phyloP scores from a whole-genome alignment of 2,113 vertebrate species.

The Clarias gariepinus region DNA sequence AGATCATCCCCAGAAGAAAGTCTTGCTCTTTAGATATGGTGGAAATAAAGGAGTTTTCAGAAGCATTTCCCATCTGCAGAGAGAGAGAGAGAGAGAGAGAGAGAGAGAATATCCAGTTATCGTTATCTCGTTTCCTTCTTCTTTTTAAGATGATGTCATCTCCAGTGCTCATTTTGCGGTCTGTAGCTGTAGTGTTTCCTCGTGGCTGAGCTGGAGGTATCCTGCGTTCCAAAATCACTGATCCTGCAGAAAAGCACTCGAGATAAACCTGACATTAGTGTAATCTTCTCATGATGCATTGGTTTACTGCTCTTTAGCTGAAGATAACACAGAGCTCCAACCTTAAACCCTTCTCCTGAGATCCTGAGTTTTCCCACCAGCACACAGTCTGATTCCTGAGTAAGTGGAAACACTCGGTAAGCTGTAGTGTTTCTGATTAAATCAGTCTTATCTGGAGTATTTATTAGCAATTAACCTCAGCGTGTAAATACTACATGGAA shows the following conservation, averaged over 20 bases:
- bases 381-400: background rate
- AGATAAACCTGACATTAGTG: background rate
- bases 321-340: background rate
- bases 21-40: conserved; percentile 77
- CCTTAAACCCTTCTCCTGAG: background rate
- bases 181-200: background rate
- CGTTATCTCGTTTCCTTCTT: background rate
- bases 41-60: conserved; percentile 72
- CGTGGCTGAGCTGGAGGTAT: background rate
- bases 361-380: background rate
- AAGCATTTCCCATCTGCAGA: conserved; percentile 79
- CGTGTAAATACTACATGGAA: background rate
- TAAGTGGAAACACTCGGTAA: background rate
- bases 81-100: conserved; percentile 20
- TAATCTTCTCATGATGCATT: background rate
- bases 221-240: background rate
- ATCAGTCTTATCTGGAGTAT: background rate
- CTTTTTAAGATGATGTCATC: background rate
- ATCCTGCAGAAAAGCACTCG: background rate
- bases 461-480: too few relatives aligned
- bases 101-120: background rate
- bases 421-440: too few relatives aligned
- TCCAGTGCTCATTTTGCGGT: background rate
- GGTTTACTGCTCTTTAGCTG: background rate
- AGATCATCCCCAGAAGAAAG: conserved; percentile 77